Percentiles rank a stretch among this genome's conserved stretches.
Evolutionary conservation across 2,797 vertebrate genomes (phyloP).

Genomic region (Sandelia bainsii): DNA sequence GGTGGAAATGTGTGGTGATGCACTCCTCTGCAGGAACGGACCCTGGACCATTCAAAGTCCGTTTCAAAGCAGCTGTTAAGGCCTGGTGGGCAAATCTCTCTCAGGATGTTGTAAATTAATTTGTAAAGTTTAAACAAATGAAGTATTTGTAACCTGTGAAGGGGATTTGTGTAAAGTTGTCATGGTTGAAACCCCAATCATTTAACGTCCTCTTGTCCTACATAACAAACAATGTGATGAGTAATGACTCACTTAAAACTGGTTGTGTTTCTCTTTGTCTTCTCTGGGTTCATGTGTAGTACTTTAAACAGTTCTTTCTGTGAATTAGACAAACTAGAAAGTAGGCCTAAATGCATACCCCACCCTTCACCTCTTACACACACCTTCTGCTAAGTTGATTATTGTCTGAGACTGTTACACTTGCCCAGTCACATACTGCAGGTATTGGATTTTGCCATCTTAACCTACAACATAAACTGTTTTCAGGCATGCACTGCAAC

Average conservation of each 20-base stretch:
- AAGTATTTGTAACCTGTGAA: background rate
- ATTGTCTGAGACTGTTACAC: conserved; percentile 6
- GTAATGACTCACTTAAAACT: conserved; percentile 12
- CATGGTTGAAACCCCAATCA: conserved; percentile 2
- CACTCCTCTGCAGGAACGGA: conserved; percentile 6
- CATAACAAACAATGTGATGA: conserved; percentile 1
- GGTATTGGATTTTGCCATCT: too few species aligned
- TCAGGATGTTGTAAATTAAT: conserved; percentile 54
- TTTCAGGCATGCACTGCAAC: too few species aligned
- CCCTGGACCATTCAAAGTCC: conserved; percentile 16
- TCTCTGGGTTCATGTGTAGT: background rate
- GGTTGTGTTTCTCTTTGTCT: background rate
- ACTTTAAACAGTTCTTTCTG: background rate
- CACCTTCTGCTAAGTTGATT: background rate
- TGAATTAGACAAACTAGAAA: background rate
- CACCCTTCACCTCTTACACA: background rate
- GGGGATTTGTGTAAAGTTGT: background rate
- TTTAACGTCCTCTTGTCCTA: background rate
- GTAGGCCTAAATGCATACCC: background rate
- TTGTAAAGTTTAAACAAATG: background rate
- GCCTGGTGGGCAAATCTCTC: conserved; percentile 32
- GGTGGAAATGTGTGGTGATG: conserved; percentile 28
- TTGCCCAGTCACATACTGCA: conserved; percentile 20
- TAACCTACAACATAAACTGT: too few species aligned
- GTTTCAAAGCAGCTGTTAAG: conserved; percentile 15